phyloP scores from a whole-genome alignment of 2,113 vertebrate species.

The Ondatra zibethicus region DNA sequence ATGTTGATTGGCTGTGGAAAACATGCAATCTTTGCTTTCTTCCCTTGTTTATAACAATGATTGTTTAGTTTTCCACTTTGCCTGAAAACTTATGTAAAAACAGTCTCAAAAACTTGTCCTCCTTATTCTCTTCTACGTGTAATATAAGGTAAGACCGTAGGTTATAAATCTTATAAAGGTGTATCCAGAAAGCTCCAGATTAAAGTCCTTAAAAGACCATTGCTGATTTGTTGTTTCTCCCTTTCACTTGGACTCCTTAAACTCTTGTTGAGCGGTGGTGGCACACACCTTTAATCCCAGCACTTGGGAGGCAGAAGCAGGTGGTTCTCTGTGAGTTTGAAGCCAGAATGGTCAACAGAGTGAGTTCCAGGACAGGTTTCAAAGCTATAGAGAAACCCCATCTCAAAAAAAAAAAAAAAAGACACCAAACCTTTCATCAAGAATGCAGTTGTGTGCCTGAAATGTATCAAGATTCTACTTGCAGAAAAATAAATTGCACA shows the following conservation, averaged over 20 bases:
- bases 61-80: background rate
- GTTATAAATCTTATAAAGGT: slow-evolving; percentile 12
- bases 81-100: background rate
- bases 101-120: background rate
- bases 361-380: too few species aligned
- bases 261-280: background rate
- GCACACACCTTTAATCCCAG: too few species aligned
- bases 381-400: too few species aligned
- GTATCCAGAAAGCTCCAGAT: background rate
- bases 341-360: too few species aligned
- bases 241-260: slow-evolving; percentile 8
- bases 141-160: background rate
- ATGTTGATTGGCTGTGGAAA: background rate
- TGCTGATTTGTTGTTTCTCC: slow-evolving; percentile 36
- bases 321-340: too few species aligned
- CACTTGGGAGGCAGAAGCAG: too few species aligned
- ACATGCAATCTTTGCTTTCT: background rate
- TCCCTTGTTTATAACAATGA: background rate
- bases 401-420: background rate
- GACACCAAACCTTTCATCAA: background rate
- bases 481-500: background rate
- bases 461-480: slow-evolving; percentile 4
- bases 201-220: background rate
- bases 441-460: background rate
- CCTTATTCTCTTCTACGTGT: background rate